Conservation (phyloP, 2,113 vertebrate species). For the Chitala chitala region DNA sequence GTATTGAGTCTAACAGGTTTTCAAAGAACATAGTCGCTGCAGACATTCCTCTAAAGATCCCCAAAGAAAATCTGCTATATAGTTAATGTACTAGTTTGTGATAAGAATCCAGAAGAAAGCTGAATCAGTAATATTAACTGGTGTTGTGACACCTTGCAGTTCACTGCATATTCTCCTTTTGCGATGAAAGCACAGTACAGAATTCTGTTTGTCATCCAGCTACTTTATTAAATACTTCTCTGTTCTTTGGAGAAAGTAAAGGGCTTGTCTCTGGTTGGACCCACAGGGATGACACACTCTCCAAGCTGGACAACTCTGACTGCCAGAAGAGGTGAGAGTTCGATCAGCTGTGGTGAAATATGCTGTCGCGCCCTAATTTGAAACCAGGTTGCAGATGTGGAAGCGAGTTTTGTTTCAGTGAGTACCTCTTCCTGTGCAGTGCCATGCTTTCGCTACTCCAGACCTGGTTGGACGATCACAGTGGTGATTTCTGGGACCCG, state of each 20-base stretch:
- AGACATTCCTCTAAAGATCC: background rate
- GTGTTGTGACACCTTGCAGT: too few relatives aligned
- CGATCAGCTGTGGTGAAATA: background rate
- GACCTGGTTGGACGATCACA: constrained; percentile 73
- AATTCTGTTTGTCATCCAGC: background rate
- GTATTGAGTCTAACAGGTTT: constrained; percentile 5
- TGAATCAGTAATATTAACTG: too few relatives aligned
- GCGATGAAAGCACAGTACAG: background rate
- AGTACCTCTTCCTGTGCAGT: constrained; percentile 39
- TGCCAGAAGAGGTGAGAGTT: constrained; percentile 49
- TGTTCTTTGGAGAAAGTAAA: background rate
- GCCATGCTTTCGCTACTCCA: constrained; percentile 61
- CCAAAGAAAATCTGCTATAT: background rate
- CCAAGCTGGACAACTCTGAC: constrained; percentile 46
- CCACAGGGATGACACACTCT: constrained; percentile 43
- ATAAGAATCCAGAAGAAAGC: constrained; percentile 1
- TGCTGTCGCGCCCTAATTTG: too few relatives aligned
- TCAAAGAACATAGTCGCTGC: background rate
- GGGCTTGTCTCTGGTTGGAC: constrained; percentile 17
- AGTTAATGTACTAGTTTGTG: background rate
- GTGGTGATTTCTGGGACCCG: constrained; percentile 72
- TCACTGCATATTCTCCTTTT: background rate
- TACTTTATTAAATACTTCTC: background rate
- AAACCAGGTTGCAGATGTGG: too few relatives aligned
- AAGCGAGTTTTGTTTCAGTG: too few relatives aligned